Evolutionary conservation across 2,797 vertebrate species (phyloP), one percentile per base, ranked within the genome.

Genomic region (Morelia viridis): DNA sequence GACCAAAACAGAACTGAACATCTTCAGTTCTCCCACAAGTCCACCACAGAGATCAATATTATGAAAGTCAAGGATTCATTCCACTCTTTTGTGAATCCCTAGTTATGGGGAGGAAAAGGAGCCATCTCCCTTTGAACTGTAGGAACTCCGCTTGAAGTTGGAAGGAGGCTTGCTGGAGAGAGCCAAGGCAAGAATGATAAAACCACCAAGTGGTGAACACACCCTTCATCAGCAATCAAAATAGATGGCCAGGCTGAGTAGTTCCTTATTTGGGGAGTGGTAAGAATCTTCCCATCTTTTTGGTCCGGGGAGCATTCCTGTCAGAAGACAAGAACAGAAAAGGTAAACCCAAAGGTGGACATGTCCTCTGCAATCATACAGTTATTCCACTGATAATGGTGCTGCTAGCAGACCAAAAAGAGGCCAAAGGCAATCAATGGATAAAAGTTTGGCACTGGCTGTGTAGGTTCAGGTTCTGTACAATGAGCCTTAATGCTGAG

Each of bases 211-310:
- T 15, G 13, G 13, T 62, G 41, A 41, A 10, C n/a, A 19, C 13
- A 58, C 10, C 17, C 46, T 83, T 64, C 68, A 8, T 13, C 41
- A 76, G 56, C 8, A 35, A 61, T 46, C 26, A 6, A 22, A n/a
- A 61, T 9, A 86, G 61, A 41, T 26, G 28, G 56, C 26, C 80
- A 53, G 10, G 1, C 19, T 35, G 46, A 58, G 15, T 22, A 58
- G 56, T 24, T 65, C 65, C n/a, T 90, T 83, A 90, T 90, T 76
- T 64, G 83, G 89, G 89, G 28, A 65, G 85, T 2, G 89, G 85
- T 12, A 92, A 41, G 28, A 80, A 87, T 41, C 9, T 90, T 9
- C 65, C 56, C 3, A 60, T 87, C 85, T 80, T 92, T 85, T 90
- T 88, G 58, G 58, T 41, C 17, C 4, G 9, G 6, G 65, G 9